These are phyloP conservation scores for Orchesella flavescens DNA, from an alignment of 2,888 invertebrate genomes.

Conservation along the genomic window DNA sequence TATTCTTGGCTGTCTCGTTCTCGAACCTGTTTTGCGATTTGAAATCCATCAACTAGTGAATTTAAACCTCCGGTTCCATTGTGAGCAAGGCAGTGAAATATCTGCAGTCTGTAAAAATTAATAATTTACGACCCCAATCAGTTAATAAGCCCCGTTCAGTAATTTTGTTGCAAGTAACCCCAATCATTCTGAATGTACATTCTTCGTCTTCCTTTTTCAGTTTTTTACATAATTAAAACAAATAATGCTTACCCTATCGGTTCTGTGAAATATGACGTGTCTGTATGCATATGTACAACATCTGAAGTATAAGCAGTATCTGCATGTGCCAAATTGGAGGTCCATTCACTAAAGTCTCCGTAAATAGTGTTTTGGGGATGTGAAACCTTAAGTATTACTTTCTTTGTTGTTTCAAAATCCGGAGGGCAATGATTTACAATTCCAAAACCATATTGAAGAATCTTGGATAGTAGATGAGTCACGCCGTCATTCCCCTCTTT, in stretches of 20 bases:
- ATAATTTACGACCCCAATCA: too few species aligned
- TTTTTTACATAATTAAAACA: too few species aligned
- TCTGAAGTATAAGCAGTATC: slow-evolving; percentile 85
- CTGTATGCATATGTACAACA: slow-evolving; percentile 83
- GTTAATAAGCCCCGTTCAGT: neutral
- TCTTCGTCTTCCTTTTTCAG: too few species aligned
- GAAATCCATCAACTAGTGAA: slow-evolving; percentile 83
- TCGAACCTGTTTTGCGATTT: slow-evolving; percentile 79
- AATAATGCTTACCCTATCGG: slow-evolving; percentile 79
- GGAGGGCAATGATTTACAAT: slow-evolving; percentile 75
- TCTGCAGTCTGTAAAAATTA: slow-evolving; percentile 75
- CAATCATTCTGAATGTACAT: neutral
- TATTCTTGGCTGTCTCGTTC: slow-evolving; percentile 76
- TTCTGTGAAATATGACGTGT: slow-evolving; percentile 85
- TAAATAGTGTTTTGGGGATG: slow-evolving; percentile 82
- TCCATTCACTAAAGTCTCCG: slow-evolving; percentile 82
- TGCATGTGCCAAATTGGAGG: slow-evolving; percentile 78
- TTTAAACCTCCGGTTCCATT: slow-evolving; percentile 83
- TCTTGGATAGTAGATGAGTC: slow-evolving; percentile 61
- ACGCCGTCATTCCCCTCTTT: slow-evolving; percentile 49
- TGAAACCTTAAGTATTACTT: slow-evolving; percentile 78
- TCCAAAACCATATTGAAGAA: slow-evolving; percentile 66
- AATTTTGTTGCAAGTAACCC: neutral
- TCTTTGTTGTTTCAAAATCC: slow-evolving; percentile 77
- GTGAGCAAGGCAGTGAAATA: slow-evolving; percentile 79